phyloP scores from a whole-genome alignment of 2,888 invertebrate species.

The Pheosia tremula region DNA sequence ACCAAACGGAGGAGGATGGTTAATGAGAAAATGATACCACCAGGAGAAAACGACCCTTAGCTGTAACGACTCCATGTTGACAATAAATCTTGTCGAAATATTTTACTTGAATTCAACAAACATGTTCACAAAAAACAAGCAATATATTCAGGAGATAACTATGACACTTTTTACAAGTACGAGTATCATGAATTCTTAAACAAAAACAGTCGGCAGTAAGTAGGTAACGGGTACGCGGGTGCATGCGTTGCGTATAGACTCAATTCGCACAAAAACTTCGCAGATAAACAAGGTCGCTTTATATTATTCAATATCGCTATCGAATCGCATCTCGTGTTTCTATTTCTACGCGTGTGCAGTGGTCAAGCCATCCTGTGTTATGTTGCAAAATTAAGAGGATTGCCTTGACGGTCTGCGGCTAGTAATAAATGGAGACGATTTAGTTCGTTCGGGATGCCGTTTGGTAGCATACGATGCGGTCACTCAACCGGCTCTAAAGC shows the following conservation, averaged over 20 bases:
- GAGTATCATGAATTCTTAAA: not conserved
- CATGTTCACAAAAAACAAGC: slow-evolving; percentile 15
- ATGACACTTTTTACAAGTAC: slow-evolving; percentile 9
- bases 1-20: slow-evolving; percentile 35
- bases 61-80: slow-evolving; percentile 30
- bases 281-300: slow-evolving; percentile 47
- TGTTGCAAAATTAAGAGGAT: slow-evolving; percentile 60
- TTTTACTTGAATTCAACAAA: slow-evolving; percentile 32
- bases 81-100: slow-evolving; percentile 43
- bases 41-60: slow-evolving; percentile 42
- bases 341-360: slow-evolving; percentile 53
- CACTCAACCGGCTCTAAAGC: slow-evolving; percentile 74
- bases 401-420: slow-evolving; percentile 46
- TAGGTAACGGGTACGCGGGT: not conserved
- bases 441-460: slow-evolving; percentile 62
- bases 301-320: slow-evolving; percentile 46
- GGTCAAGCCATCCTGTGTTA: slow-evolving; percentile 56
- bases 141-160: slow-evolving; percentile 13
- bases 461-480: slow-evolving; percentile 74
- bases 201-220: slow-evolving; percentile 12
- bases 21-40: slow-evolving; percentile 47
- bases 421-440: slow-evolving; percentile 56
- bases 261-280: slow-evolving; percentile 23
- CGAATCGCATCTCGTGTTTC: slow-evolving; percentile 49
- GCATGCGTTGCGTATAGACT: slow-evolving; percentile 18